A percentile compares a stretch with the other conserved stretches of the same genome.
These are phyloP conservation scores for Heliconius ethilla DNA, from an alignment of 2,888 invertebrate species.

Conservation along the genomic window DNA sequence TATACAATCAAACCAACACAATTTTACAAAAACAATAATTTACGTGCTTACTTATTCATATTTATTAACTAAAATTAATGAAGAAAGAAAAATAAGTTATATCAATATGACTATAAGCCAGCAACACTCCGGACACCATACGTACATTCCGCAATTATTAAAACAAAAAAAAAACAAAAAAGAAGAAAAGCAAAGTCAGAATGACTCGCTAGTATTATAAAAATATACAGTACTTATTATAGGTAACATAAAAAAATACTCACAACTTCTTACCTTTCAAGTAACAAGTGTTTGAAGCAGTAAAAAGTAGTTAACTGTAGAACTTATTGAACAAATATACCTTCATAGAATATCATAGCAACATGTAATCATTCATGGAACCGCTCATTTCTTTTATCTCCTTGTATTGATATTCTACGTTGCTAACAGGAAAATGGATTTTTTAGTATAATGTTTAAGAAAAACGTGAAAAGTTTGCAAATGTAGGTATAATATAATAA, in stretches of 20 bases:
- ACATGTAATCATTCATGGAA: conserved; percentile 18
- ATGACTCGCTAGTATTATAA: neutral
- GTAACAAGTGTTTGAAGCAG: conserved; percentile 18
- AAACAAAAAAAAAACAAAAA: no score
- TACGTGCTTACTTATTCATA: no score
- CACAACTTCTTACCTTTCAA: neutral
- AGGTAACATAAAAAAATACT: neutral
- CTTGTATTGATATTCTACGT: neutral
- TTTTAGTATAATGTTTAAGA: no score
- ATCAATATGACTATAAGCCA: neutral
- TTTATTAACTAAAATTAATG: no score
- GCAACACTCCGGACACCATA: neutral
- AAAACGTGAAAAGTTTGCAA: conserved; percentile 6
- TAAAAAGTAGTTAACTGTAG: no score
- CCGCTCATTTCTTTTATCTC: neutral
- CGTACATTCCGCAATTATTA: no score
- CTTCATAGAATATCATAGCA: conserved; percentile 37
- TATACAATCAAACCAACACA: no score
- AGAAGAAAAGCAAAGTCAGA: no score
- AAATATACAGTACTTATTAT: neutral
- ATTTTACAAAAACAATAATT: no score
- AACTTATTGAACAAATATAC: conserved; percentile 44
- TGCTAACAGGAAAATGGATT: neutral
- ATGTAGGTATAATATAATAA: neutral
- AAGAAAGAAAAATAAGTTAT: neutral